A percentile compares a stretch with the other conserved stretches of the same genome.
Evolutionary conservation across 2,888 invertebrate species (phyloP).

Genomic region (Chrysolina haemoptera): DNA sequence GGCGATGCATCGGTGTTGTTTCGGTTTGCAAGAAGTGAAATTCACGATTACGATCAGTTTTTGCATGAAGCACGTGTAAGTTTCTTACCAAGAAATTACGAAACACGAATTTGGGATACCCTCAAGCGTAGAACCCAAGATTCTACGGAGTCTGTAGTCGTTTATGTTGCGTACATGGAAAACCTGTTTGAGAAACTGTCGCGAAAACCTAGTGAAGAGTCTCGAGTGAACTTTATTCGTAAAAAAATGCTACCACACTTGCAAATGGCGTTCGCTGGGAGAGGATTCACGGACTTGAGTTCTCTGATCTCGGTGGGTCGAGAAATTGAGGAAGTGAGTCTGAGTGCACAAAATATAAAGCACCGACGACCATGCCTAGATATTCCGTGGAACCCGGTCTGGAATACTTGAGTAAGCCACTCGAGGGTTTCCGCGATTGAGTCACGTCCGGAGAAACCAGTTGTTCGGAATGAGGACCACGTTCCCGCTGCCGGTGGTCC

Average conservation of each 20-base stretch:
- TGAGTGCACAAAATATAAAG: constrained; percentile 10
- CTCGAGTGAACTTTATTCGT: neutral
- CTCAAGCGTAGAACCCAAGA: constrained; percentile 30
- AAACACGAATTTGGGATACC: constrained; percentile 23
- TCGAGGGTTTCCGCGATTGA: neutral
- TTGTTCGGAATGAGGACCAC: neutral
- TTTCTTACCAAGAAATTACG: constrained; percentile 32
- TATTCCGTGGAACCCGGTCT: constrained; percentile 25
- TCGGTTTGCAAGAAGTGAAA: neutral
- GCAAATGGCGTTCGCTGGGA: neutral
- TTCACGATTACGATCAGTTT: neutral
- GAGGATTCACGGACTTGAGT: neutral
- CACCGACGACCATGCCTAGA: constrained; percentile 6
- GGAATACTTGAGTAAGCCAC: neutral
- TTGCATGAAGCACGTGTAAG: neutral
- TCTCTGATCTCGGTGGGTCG: constrained; percentile 18
- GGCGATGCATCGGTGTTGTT: constrained; percentile 9
- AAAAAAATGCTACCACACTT: constrained; percentile 11
- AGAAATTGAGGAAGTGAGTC: constrained; percentile 14
- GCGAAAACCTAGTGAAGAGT: neutral
- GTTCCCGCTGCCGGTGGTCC: neutral
- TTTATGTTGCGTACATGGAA: constrained; percentile 35
- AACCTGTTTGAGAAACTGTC: constrained; percentile 24
- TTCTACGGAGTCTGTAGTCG: constrained; percentile 20
- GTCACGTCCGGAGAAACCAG: neutral